phyloP scores from a whole-genome alignment of 2,888 invertebrate genomes.

The Tipula lateralis region DNA sequence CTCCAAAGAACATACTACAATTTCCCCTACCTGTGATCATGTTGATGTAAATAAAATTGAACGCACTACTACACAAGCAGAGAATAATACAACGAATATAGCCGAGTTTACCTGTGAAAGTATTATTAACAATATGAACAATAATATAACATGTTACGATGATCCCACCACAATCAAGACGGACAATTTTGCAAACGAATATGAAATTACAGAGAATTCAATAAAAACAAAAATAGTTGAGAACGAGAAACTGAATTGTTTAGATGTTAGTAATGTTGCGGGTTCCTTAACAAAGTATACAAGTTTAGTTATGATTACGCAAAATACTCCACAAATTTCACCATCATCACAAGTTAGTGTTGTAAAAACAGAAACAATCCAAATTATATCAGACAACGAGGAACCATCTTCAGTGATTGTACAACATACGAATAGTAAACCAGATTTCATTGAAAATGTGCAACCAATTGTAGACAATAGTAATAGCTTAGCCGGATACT shows the following conservation, averaged over 20 bases:
- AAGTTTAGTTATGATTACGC: slow-evolving; percentile 86
- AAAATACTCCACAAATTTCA: slow-evolving; percentile 53
- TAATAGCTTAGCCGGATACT: slow-evolving; percentile 48
- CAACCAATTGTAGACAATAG: slow-evolving; percentile 34
- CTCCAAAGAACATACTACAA: background rate
- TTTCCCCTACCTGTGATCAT: background rate
- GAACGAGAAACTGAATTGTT: slow-evolving; percentile 33
- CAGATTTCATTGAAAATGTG: slow-evolving; percentile 44
- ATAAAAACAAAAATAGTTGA: slow-evolving; percentile 38
- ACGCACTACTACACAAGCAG: background rate
- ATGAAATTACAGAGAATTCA: slow-evolving; percentile 40
- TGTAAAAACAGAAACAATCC: slow-evolving; percentile 70
- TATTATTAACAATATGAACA: background rate
- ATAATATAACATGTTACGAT: background rate
- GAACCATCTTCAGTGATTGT: slow-evolving; percentile 51
- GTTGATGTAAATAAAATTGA: background rate
- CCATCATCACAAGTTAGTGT: slow-evolving; percentile 61
- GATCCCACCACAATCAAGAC: slow-evolving; percentile 33
- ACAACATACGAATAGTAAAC: slow-evolving; percentile 61
- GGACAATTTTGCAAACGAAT: slow-evolving; percentile 19
- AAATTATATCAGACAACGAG: slow-evolving; percentile 57
- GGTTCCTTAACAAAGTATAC: slow-evolving; percentile 64
- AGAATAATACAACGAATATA: background rate
- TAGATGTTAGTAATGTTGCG: slow-evolving; percentile 30
- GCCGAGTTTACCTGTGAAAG: slow-evolving; percentile 30